Evolutionary conservation across 2,888 invertebrate genomes (phyloP).

Genomic region (Thecophora atra): DNA sequence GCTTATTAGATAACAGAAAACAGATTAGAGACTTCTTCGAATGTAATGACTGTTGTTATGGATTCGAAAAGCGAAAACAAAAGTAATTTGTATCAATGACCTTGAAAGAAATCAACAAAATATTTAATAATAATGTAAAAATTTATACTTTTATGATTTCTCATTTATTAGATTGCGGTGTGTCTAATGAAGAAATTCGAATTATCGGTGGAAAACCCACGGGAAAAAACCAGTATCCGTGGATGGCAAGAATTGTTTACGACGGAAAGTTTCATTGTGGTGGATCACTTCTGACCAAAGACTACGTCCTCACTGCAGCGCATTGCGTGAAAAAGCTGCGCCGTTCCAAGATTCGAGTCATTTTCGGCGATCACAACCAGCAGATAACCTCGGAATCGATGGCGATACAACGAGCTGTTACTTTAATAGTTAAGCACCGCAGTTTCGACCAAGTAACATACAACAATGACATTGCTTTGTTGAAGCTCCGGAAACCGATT

Average conservation of each 20-base stretch:
- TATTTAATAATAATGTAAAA: not conserved
- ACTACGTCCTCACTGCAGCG: slow-evolving; percentile 87
- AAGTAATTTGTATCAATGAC: not conserved
- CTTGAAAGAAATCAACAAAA: not conserved
- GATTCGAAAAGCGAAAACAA: not conserved
- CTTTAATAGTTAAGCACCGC: slow-evolving; percentile 79
- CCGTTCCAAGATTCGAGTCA: slow-evolving; percentile 81
- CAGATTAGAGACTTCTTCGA: too few relatives aligned
- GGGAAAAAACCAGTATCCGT: slow-evolving; percentile 84
- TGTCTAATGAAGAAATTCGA: slow-evolving; percentile 84
- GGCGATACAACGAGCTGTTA: slow-evolving; percentile 84
- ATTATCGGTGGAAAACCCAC: slow-evolving; percentile 87
- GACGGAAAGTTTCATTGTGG: slow-evolving; percentile 91
- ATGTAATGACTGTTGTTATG: not conserved
- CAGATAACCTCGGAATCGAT: slow-evolving; percentile 79
- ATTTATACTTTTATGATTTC: not conserved
- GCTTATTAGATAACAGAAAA: too few relatives aligned
- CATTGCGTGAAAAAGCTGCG: slow-evolving; percentile 83
- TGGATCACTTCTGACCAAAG: slow-evolving; percentile 81
- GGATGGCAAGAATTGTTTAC: slow-evolving; percentile 87
- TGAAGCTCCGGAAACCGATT: slow-evolving; percentile 81
- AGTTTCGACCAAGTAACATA: slow-evolving; percentile 87
- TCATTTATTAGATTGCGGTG: slow-evolving; percentile 76
- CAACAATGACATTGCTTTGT: slow-evolving; percentile 85
- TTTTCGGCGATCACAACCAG: slow-evolving; percentile 87